phyloP scores from a whole-genome alignment of 2,888 invertebrate species.

The Sphaerophoria rueppellii region DNA sequence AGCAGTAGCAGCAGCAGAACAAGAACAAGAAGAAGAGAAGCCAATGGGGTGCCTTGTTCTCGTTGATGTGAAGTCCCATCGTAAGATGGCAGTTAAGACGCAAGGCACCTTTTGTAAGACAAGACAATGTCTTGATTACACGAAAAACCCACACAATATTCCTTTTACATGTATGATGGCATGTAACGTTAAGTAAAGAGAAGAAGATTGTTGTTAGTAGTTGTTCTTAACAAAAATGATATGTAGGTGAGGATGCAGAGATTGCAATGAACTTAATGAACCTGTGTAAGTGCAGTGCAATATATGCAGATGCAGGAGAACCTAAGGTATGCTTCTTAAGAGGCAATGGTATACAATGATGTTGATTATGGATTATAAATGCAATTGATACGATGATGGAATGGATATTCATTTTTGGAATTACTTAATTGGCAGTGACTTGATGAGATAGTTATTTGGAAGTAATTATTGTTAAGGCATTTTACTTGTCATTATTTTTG shows the following conservation, averaged over 20 bases:
- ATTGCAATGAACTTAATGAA: slow-evolving; percentile 69
- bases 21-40: slow-evolving; percentile 10
- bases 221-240: slow-evolving; percentile 42
- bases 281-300: slow-evolving; percentile 37
- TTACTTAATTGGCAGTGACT: slow-evolving; percentile 10
- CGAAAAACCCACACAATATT: slow-evolving; percentile 9
- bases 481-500: background rate
- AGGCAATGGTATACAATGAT: slow-evolving; percentile 14
- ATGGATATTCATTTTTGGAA: background rate
- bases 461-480: background rate
- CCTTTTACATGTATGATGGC: background rate
- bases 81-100: slow-evolving; percentile 42
- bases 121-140: slow-evolving; percentile 61
- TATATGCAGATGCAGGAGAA: slow-evolving; percentile 18
- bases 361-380: slow-evolving; percentile 10
- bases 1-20: slow-evolving; percentile 33
- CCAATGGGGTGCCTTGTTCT: slow-evolving; percentile 18
- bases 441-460: background rate
- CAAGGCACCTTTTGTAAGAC: slow-evolving; percentile 18
- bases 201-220: slow-evolving; percentile 44
- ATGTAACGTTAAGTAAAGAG: background rate
- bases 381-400: background rate
- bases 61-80: background rate
- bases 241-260: slow-evolving; percentile 11
- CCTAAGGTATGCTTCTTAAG: background rate